These are phyloP conservation scores for Kryptolebias ocellatus DNA, from an alignment of 2,797 vertebrate species.

Conservation along the genomic window DNA sequence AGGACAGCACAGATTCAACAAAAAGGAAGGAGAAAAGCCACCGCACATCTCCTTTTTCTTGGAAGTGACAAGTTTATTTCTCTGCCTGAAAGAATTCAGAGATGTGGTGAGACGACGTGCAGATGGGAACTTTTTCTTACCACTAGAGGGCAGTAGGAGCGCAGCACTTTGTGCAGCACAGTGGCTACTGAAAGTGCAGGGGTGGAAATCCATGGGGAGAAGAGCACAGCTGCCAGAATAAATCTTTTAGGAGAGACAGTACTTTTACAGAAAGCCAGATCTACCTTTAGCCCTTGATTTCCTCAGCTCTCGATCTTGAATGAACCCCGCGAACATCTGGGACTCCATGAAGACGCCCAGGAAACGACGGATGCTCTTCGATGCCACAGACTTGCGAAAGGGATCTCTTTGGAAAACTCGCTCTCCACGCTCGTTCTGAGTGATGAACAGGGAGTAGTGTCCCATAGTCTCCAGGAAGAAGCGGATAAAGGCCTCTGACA, in stretches of 20 bases:
- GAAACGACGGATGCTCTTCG: constrained; percentile 97
- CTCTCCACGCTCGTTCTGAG: constrained; percentile 92
- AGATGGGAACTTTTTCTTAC: constrained; percentile 31
- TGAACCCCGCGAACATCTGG: constrained; percentile 99
- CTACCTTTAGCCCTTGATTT: constrained; percentile 97
- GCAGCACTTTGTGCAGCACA: constrained; percentile 21
- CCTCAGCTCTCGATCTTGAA: constrained; percentile 96
- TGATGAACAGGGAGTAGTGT: constrained; percentile 97
- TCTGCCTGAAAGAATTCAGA: constrained; percentile 24
- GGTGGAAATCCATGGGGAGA: constrained; percentile 9
- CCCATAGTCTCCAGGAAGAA: constrained; percentile 99
- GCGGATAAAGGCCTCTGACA: constrained; percentile 97
- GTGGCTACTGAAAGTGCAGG: neutral
- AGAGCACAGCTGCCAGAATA: constrained; percentile 1
- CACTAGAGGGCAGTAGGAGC: constrained; percentile 73
- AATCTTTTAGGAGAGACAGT: neutral
- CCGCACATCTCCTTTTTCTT: constrained; percentile 19
- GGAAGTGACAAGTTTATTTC: constrained; percentile 8
- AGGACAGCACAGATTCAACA: constrained; percentile 17
- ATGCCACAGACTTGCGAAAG: constrained; percentile 97
- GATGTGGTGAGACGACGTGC: constrained; percentile 13
- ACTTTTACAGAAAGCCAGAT: neutral
- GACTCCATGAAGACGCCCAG: constrained; percentile 99
- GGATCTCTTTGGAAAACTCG: constrained; percentile 94
- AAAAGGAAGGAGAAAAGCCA: constrained; percentile 7